phyloP scores from a whole-genome alignment of 2,797 vertebrate species.

The Alexandromys oeconomus region DNA sequence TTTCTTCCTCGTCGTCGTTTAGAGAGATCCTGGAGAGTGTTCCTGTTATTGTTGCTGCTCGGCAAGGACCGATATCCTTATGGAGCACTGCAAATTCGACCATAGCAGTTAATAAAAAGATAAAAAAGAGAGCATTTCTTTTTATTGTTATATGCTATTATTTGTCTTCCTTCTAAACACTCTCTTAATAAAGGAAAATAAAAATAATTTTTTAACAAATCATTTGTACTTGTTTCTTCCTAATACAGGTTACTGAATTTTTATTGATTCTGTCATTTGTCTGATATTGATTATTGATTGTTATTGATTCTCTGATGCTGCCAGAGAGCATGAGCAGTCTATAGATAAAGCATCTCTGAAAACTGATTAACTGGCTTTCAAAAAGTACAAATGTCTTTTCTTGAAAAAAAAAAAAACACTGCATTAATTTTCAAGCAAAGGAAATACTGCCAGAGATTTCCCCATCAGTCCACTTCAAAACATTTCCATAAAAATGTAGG shows the following conservation, averaged over 20 bases:
- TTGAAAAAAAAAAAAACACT: conserved; percentile 59
- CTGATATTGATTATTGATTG: not conserved
- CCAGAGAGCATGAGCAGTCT: not conserved
- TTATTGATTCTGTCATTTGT: too few relatives aligned
- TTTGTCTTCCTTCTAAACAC: not conserved
- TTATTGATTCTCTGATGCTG: conserved; percentile 12
- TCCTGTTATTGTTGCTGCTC: conserved; percentile 97
- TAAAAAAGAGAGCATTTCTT: conserved; percentile 43
- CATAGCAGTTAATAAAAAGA: conserved; percentile 63
- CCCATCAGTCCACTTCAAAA: conserved; percentile 57
- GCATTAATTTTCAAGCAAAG: conserved; percentile 72
- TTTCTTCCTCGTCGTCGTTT: conserved; percentile 97
- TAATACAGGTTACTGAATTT: not conserved
- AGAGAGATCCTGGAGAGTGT: conserved; percentile 98
- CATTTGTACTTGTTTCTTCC: not conserved
- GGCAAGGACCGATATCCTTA: conserved; percentile 98
- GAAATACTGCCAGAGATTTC: conserved; percentile 55
- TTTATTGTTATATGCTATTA: conserved; percentile 28
- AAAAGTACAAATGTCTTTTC: conserved; percentile 5
- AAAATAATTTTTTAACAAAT: conserved; percentile 18
- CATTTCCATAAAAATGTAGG: conserved; percentile 43
- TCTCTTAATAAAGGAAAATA: conserved; percentile 39
- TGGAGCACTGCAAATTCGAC: conserved; percentile 93
- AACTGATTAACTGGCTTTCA: conserved; percentile 59
- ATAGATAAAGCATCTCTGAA: conserved; percentile 66